Evolutionary conservation across 2,888 invertebrate species (phyloP), one percentile per base, ranked within the genome.

Genomic region (Mycogona germanica): DNA sequence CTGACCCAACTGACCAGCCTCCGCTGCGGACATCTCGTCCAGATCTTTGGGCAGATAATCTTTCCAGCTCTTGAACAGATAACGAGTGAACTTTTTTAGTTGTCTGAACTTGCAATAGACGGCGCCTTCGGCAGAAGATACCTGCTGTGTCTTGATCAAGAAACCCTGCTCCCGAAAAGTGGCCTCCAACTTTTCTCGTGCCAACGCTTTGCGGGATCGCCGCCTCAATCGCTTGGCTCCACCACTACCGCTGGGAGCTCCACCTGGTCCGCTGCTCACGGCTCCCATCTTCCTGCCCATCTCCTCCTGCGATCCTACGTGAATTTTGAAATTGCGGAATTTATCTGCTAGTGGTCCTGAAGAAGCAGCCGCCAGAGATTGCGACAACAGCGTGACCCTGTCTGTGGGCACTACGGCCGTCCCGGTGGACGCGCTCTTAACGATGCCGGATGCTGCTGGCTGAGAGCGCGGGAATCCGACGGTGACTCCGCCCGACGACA

Each of bases 91-190:
- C 68, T 92, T 92, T 59, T 88, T 75, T 26, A 92, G 72, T 66
- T 92, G 91, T 45, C 91, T 72, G 67, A 92, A 92, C 68, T 92
- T 92, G 69, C 92, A 92, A 65, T 91, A 92, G 0, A 91, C 91
- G 0, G 91, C 89, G 0, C 91, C 91, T 66, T 92, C 91, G 0
- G 91, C 89, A 0, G 88, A 88, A 66, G 91, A 88, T 49, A 91
- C 71, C 66, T 92, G 91, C 67, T 92, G 91, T 0, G 91, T 92
- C 67, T 92, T 91, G 53, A 92, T 91, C 46, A 92, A 73, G 67
- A 92, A 91, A 0, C 91, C 91, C 64, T 89, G 89, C 66, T 91
- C 91, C 64, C 87, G 87, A 66, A 92, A 91, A 0, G 89, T 89
- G 68, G 88, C 87, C 68, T 91, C 91, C 6, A 92, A 72, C 65